Evolutionary conservation across 2,113 vertebrate species (phyloP).

Genomic region (Thermophis baileyi): DNA sequence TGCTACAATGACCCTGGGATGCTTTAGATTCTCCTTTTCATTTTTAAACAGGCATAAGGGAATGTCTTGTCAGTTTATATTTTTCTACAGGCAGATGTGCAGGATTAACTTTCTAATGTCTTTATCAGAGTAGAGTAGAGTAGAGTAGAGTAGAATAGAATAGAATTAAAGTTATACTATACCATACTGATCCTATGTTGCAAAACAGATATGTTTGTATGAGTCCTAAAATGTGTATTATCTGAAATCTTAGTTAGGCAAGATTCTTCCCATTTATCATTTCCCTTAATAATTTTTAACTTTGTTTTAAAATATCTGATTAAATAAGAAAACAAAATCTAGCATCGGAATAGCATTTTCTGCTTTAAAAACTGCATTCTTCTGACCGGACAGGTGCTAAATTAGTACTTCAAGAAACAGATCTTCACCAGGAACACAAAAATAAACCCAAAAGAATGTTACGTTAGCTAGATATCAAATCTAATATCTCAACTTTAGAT

Average conservation of each 20-base stretch:
- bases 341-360: background rate
- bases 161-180: background rate
- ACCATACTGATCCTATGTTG: background rate
- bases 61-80: background rate
- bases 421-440: background rate
- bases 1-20: background rate
- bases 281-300: background rate
- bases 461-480: background rate
- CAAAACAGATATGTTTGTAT: background rate
- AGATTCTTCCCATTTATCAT: background rate
- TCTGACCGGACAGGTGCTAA: background rate
- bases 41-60: background rate
- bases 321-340: background rate
- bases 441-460: background rate
- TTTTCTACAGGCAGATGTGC: background rate
- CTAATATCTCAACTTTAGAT: background rate
- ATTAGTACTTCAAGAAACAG: background rate
- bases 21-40: background rate
- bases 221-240: background rate
- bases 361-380: background rate
- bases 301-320: background rate
- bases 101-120: background rate
- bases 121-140: background rate
- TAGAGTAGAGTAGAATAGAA: too few species aligned
- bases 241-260: background rate